These are phyloP conservation scores for Antheraea pernyi DNA, from an alignment of 1,140 invertebrate species.

Conservation along the genomic window DNA sequence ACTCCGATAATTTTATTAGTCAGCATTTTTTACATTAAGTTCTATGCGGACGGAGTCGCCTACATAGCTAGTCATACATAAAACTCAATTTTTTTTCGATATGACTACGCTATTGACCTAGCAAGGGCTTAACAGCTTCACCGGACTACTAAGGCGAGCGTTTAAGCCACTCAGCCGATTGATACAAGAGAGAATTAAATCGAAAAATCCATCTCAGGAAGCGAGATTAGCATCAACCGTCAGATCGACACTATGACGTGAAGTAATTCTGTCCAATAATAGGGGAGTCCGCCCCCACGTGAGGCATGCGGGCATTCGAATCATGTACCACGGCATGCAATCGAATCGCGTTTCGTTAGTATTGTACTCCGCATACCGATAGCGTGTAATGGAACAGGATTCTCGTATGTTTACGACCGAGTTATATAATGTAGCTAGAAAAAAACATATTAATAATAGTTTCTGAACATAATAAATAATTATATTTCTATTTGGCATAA, in stretches of 20 bases:
- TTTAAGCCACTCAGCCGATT: no score
- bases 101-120: no score
- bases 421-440: background rate
- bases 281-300: slow-evolving; percentile 43
- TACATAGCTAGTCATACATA: no score
- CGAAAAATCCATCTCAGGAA: slow-evolving; percentile 49
- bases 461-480: no score
- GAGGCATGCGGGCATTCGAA: slow-evolving; percentile 52
- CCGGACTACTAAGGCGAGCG: no score
- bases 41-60: no score
- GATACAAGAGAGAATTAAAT: background rate
- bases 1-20: no score
- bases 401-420: slow-evolving; percentile 8
- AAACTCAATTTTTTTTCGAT: no score
- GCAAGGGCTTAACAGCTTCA: no score
- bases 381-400: slow-evolving; percentile 29
- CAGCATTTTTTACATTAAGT: no score
- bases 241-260: slow-evolving; percentile 44
- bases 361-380: slow-evolving; percentile 48
- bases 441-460: background rate
- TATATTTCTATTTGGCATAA: no score
- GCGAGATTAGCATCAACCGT: slow-evolving; percentile 62
- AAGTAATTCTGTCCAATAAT: slow-evolving; percentile 61
- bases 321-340: slow-evolving; percentile 60
- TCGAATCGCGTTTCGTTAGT: slow-evolving; percentile 41